Base-by-base conservation (phyloP, 2,113 vertebrate species). In the Mirza zaza region DNA sequence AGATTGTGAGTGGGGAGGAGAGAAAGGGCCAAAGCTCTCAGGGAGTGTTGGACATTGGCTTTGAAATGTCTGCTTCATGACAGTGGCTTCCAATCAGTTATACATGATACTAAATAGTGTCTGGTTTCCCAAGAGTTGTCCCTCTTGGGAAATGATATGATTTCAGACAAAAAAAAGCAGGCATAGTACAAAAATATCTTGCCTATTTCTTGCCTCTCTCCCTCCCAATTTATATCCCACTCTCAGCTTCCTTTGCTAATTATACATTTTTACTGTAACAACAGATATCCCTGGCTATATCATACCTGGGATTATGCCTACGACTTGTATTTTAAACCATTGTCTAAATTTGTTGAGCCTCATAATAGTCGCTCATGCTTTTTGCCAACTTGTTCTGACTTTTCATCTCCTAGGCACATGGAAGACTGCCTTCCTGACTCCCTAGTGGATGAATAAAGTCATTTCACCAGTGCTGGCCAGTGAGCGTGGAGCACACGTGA, bases 221-320 rank as follows among this genome's bases (percentile, higher is more conserved):
- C 29, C 15, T 61, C 36, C 63, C 42, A 73, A 32, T 94, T 79
- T 71, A 79, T 85, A 65, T 80, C 11, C 76, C 57, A 63, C 45
- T 50, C 59, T 3, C n/a, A 55, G 18, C 7, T 48, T 76, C 14
- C 68, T 79, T 75, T 90, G 52, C 8, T 90, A 84, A 50, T 70
- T 94, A 85, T 20, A 67, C 36, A 59, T 34, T 87, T 89, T 87
- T 77, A 77, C 73, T 27, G 45, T 75, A 87, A 94, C 96, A 77
- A 45, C 70, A 71, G n/a, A 27, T 61, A n/a, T 59, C 14, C 11
- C 17, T 89, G 57, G 32, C 25, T 90, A 55, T 50, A 76, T 67
- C 77, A 39, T 91, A 8, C 36, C 45, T 73, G 61, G 25, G 50
- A 76, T 71, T 77, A n/a, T 86, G 8, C 45, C 45, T 73, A 63